Evolutionary conservation across 2,888 invertebrate species (phyloP), one percentile per base, ranked within the genome.

Genomic region (Thyatira batis): DNA sequence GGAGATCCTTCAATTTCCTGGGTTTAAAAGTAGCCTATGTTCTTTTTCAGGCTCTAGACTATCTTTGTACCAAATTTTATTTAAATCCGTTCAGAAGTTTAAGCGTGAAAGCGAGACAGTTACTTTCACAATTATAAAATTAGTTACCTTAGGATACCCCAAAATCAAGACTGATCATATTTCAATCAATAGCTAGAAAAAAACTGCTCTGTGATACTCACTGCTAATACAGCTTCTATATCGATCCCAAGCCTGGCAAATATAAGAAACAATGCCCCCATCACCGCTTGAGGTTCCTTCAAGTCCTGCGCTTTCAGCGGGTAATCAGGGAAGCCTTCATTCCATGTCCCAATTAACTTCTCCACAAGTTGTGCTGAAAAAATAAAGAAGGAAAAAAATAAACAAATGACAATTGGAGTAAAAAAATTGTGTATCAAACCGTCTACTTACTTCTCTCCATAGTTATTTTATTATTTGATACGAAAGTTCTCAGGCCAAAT

Each of bases 201-300:
- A n/a, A n/a, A n/a, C n/a, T n/a, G n/a, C n/a, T n/a, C n/a, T n/a
- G n/a, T 30, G 20, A 10, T 58, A 72, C 79, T 76, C 61, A 87
- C 89, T 63, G 80, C 68, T 10, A 85, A 58, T 2, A 89, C 69
- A 51, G 74, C 78, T 52, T 90, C 89, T 53, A 57, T 70, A 52
- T 89, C 86, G 58, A 90, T 86, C 0, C 83, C 87, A 4, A 91
- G 76, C 9, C 82, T 76, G 17, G 84, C 79, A 39, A 89, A 84
- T 4, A 89, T 52, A 49, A 74, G 75, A 8, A 89, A 77, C 52
- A 90, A 20, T 0, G 88, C 87, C 0, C 75, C 77, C 71, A 90
- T 83, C n/a, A 92, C 57, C 0, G 72, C 61, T n/a, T 80, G 82
- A 0, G 91, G 84, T 6, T 80, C 84, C 59, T 84, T 89, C 25